phyloP scores from a whole-genome alignment of 2,797 vertebrate species.

The Thripadectes ignobilis region DNA sequence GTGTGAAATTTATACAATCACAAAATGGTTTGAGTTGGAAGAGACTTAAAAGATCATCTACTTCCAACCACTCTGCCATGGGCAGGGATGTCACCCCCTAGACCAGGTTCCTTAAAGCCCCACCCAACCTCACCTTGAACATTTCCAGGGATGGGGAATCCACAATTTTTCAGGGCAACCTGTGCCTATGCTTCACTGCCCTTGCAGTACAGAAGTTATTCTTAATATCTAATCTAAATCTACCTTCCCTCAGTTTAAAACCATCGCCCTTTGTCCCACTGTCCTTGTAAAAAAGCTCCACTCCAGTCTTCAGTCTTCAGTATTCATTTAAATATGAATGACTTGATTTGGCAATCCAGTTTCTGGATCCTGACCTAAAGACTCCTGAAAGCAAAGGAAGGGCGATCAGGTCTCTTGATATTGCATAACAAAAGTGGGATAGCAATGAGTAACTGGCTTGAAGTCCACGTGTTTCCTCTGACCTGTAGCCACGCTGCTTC shows the following conservation, averaged over 20 bases:
- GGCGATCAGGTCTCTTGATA: not conserved
- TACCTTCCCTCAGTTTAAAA: not conserved
- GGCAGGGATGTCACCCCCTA: not conserved
- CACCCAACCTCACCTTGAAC: not conserved
- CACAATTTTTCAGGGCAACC: not conserved
- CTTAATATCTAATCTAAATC: not conserved
- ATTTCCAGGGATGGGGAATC: not conserved
- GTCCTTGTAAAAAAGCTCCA: not conserved
- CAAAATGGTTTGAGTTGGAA: not conserved
- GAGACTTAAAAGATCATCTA: not conserved
- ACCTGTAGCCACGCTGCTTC: not conserved
- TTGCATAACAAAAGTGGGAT: not conserved
- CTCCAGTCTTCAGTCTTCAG: not conserved
- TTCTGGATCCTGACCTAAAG: not conserved
- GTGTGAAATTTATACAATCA: not conserved
- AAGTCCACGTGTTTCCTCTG: not conserved
- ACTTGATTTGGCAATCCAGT: not conserved
- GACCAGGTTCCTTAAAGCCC: not conserved
- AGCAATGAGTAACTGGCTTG: not conserved
- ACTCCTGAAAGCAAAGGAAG: not conserved
- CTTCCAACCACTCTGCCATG: not conserved
- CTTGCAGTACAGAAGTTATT: not conserved
- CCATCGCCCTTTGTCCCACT: not conserved
- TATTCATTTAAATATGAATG: not conserved
- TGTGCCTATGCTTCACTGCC: not conserved